These are phyloP conservation scores for Loriculus beryllinus DNA, from an alignment of 2,797 vertebrate species.

Conservation along the genomic window DNA sequence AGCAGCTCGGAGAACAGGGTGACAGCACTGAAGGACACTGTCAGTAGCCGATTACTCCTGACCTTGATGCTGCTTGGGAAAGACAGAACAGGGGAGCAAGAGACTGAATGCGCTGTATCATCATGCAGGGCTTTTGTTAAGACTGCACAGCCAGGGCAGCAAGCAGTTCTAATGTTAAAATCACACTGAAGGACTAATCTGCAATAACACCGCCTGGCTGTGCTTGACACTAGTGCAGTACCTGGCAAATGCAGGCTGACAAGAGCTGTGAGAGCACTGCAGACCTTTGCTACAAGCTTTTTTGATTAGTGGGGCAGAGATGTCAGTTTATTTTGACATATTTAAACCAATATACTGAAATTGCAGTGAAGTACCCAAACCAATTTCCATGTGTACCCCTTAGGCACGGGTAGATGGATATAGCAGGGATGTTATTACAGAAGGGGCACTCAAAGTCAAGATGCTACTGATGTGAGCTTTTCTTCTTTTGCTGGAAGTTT, in stretches of 20 bases:
- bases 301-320: neutral
- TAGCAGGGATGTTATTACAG: neutral
- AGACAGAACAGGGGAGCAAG: accelerated
- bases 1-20: neutral
- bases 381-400: neutral
- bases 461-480: neutral
- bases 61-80: constrained; percentile 26
- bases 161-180: constrained; percentile 33
- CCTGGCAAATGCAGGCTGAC: neutral
- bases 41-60: neutral
- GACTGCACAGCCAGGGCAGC: neutral
- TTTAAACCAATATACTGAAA: neutral
- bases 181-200: neutral
- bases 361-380: neutral
- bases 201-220: neutral
- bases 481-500: neutral
- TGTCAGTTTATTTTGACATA: neutral
- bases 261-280: neutral
- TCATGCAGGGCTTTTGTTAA: constrained; percentile 5
- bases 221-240: accelerated
- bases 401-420: neutral
- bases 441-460: neutral
- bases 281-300: neutral
- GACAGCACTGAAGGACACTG: neutral
- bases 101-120: neutral